Evolutionary conservation across 2,113 vertebrate genomes (phyloP).

Genomic region (Heliornis fulica): DNA sequence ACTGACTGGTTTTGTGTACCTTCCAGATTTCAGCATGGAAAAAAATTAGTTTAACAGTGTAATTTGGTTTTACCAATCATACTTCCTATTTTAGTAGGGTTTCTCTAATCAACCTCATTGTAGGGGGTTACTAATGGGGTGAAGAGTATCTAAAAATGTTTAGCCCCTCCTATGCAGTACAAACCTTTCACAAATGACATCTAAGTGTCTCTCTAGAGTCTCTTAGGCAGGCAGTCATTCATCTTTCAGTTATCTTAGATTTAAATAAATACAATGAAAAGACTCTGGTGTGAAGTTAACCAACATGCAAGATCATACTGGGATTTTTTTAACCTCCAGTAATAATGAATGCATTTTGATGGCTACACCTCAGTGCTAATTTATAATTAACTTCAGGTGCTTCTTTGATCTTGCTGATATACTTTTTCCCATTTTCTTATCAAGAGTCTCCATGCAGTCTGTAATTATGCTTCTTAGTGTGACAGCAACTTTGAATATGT

Average conservation of each 20-base stretch:
- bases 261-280: background rate
- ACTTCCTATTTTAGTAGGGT: background rate
- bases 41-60: background rate
- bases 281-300: background rate
- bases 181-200: background rate
- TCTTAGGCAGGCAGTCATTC: background rate
- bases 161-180: background rate
- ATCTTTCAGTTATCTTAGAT: background rate
- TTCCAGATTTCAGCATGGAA: background rate
- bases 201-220: background rate
- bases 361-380: slow-evolving; percentile 31
- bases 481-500: slow-evolving; percentile 15
- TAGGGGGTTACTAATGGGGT: background rate
- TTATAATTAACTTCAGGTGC: slow-evolving; percentile 64
- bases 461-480: slow-evolving; percentile 46
- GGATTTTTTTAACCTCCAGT: background rate
- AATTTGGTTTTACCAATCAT: background rate
- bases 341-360: slow-evolving; percentile 37
- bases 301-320: background rate
- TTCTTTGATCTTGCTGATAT: slow-evolving; percentile 58
- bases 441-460: slow-evolving; percentile 9
- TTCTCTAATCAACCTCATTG: background rate
- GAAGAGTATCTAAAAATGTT: background rate
- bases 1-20: background rate
- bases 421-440: slow-evolving; percentile 46